phyloP scores from a whole-genome alignment of 2,113 vertebrate genomes.

The Perca schrenkii region DNA sequence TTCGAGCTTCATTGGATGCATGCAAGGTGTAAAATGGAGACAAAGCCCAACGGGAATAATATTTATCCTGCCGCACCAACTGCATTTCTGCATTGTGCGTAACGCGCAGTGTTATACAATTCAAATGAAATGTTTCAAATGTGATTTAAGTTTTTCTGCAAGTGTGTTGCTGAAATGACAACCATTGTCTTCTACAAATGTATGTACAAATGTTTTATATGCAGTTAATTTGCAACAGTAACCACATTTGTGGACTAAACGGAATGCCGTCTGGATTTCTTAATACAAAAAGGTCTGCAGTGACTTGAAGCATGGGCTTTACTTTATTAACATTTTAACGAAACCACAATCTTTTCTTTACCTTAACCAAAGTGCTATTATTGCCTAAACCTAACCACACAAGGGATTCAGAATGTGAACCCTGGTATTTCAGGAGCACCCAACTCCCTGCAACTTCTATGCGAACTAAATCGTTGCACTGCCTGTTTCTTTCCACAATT shows the following conservation, averaged over 20 bases:
- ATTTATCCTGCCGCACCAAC: not conserved
- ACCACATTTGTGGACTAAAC: not conserved
- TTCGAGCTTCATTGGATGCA: constrained; percentile 12
- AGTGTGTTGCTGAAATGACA: not conserved
- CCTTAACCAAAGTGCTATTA: not conserved
- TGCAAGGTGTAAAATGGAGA: not conserved
- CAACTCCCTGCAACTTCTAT: not conserved
- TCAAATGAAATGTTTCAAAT: not conserved
- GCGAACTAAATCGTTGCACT: not conserved
- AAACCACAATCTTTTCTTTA: not conserved
- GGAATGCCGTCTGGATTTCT: not conserved
- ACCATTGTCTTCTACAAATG: not conserved
- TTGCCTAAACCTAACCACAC: not conserved
- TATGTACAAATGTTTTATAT: not conserved
- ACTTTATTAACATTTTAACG: not conserved
- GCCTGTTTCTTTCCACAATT: not conserved
- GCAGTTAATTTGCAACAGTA: not conserved
- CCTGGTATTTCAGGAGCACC: rapidly evolving
- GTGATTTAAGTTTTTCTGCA: not conserved
- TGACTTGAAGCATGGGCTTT: not conserved
- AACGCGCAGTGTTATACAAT: not conserved
- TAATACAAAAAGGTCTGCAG: not conserved
- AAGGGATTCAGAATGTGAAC: not conserved
- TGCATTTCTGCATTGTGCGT: not conserved
- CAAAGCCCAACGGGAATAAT: not conserved